Percentiles rank a stretch among this genome's conserved stretches.
phyloP scores from a whole-genome alignment of 2,888 invertebrate genomes.

The Eulithis prunata region DNA sequence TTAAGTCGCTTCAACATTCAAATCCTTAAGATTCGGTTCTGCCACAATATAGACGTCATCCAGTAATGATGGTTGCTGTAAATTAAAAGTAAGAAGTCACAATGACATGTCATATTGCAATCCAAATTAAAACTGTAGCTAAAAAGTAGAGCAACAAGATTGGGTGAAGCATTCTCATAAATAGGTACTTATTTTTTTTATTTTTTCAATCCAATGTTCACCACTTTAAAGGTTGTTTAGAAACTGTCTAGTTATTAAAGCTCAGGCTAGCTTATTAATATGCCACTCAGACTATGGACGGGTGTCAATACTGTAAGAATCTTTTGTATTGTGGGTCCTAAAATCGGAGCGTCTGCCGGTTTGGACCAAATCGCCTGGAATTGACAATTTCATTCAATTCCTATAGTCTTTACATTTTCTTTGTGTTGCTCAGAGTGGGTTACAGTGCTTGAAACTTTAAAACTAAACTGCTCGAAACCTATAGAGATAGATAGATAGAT shows the following conservation, averaged over 20 bases:
- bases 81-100: no score
- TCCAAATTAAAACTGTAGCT: no score
- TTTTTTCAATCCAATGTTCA: no score
- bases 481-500: no score
- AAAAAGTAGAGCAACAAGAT: no score
- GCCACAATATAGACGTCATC: conserved; percentile 21
- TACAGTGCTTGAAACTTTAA: conserved; percentile 23
- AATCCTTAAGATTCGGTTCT: conserved; percentile 56
- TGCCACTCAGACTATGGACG: no score
- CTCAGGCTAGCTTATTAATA: no score
- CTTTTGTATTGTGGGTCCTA: conserved; percentile 3
- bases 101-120: no score
- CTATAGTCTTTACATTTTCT: conserved; percentile 29
- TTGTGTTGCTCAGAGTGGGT: conserved; percentile 30
- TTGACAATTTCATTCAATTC: conserved; percentile 40
- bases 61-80: conserved; percentile 7
- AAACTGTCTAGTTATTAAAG: no score
- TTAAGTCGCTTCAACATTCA: conserved; percentile 73
- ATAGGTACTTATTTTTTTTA: no score
- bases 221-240: no score
- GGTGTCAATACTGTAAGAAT: conserved; percentile 5
- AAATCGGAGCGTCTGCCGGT: conserved; percentile 26
- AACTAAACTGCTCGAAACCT: neutral
- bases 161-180: no score
- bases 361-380: conserved; percentile 40